Evolutionary conservation across 2,797 vertebrate species (phyloP), one percentile per base, ranked within the genome.

Genomic region (Sus cebifrons): DNA sequence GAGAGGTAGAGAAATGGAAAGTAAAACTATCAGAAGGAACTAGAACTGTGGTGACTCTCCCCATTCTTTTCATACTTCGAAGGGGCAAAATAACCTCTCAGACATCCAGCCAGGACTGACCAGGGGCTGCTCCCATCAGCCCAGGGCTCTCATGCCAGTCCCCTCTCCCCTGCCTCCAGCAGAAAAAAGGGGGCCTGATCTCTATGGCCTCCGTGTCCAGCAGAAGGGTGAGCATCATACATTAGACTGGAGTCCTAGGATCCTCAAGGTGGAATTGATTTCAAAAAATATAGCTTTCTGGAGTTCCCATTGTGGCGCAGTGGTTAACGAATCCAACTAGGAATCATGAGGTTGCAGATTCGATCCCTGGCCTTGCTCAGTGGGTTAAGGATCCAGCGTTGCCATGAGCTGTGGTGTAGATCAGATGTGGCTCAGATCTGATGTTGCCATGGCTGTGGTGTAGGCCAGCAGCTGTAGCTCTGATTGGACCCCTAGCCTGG

Each of bases 11-110:
- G 54, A 96, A 49, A 88, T n/a, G 23, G 71, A 97, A 96, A 95
- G 86, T 58, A 94, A 95, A 95, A 92, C 67, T 93, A 62, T 71
- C 86, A 74, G 74, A 96, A 97, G 86, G 71, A 94, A 89, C 56
- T 93, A 54, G 62, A 94, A 96, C n/a, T 86, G 92, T 3, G 6
- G 83, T 27, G 73, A 90, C 20, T 27, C 32, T 54, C n/a, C 2
- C n/a, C 56, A 73, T 95, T 95, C 67, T 95, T 96, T 85, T 58
- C 36, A 96, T 44, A 52, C 25, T 96, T 86, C 60, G 87, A 71
- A 94, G 49, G 27, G 18, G 36, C 25, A 65, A 95, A 95, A 87
- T 40, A 54, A 82, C 18, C 56, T 86, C 74, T 65, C 36, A 90
- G 68, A 88, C 15, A 86, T 81, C 36, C 82, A 90, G 60, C 65